A percentile compares a stretch with the other conserved stretches of the same genome.
Conservation (phyloP, 2,113 vertebrate genomes). For the Martes martes region DNA sequence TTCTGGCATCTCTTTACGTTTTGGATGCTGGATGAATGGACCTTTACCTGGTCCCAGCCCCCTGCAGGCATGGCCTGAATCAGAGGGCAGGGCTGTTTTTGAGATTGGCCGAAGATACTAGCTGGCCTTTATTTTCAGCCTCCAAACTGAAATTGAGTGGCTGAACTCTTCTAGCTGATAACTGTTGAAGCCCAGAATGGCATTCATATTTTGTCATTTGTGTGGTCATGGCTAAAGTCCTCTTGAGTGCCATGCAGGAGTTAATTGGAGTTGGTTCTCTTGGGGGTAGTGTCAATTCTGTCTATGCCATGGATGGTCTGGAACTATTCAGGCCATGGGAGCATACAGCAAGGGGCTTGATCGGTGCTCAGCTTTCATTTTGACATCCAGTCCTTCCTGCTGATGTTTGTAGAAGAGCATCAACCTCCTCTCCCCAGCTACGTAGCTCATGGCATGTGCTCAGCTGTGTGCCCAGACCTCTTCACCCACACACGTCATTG, state of each 20-base stretch:
- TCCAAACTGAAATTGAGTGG: neutral
- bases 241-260: neutral
- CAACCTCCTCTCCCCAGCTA: neutral
- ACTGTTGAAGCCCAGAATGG: neutral
- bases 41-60: neutral
- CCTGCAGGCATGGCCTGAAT: neutral
- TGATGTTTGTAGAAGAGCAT: neutral
- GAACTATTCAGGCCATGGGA: neutral
- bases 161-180: neutral
- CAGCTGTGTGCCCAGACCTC: neutral
- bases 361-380: neutral
- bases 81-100: neutral
- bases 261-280: neutral
- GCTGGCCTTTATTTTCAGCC: neutral
- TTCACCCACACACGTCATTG: accelerated
- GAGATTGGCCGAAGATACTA: neutral
- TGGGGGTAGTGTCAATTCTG: neutral
- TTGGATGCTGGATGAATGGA: accelerated
- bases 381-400: neutral
- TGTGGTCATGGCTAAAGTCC: neutral
- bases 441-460: neutral
- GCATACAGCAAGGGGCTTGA: neutral
- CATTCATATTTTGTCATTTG: neutral
- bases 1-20: neutral
- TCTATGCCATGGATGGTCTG: accelerated